phyloP scores from a whole-genome alignment of 2,888 invertebrate species.

The Caenorhabditis afra region DNA sequence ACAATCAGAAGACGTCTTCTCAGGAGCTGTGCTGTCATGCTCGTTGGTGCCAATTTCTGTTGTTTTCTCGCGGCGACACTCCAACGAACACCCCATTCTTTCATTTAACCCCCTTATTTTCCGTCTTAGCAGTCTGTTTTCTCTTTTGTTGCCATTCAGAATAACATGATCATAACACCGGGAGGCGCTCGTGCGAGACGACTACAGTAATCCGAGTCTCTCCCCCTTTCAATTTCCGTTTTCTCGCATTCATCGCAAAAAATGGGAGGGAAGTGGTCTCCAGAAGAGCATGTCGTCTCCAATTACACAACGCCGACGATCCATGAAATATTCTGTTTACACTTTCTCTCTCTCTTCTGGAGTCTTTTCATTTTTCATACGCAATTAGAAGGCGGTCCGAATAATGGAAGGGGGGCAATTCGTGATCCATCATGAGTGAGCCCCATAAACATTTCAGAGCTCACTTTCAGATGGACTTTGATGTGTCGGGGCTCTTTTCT shows the following conservation, averaged over 20 bases:
- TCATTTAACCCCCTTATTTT: background rate
- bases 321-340: constrained; percentile 58
- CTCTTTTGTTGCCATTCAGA: background rate
- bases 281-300: constrained; percentile 35
- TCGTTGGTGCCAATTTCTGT: too few relatives aligned
- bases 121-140: background rate
- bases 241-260: constrained; percentile 38
- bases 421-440: background rate
- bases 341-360: constrained; percentile 3
- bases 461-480: constrained; percentile 7
- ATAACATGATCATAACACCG: background rate
- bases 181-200: background rate
- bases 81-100: background rate
- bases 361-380: constrained; percentile 47
- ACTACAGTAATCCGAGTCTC: background rate
- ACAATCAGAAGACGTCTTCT: too few relatives aligned
- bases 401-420: background rate
- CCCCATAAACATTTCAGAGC: constrained; percentile 26
- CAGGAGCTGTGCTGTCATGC: too few relatives aligned
- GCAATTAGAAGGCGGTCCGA: constrained; percentile 35
- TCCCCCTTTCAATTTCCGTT: constrained; percentile 1
- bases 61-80: background rate
- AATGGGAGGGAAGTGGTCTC: background rate
- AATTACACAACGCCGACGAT: constrained; percentile 51
- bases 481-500: background rate